These are phyloP conservation scores for Tachycineta bicolor DNA, from an alignment of 2,113 vertebrate species.

Conservation along the genomic window DNA sequence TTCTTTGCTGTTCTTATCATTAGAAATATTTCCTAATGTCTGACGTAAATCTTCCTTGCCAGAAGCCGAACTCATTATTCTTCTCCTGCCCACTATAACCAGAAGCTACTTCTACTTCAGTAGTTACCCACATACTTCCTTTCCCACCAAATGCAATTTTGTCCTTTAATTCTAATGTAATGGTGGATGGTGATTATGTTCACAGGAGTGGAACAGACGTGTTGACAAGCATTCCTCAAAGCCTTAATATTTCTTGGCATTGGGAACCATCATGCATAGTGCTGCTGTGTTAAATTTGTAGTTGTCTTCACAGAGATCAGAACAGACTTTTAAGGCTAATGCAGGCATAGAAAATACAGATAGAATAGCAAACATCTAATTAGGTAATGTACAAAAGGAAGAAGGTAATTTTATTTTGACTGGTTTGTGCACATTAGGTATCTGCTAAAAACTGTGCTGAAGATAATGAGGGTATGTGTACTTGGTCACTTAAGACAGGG, in stretches of 20 bases:
- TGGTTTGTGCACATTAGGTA: not conserved
- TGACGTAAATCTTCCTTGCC: conserved; percentile 28
- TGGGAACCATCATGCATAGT: not conserved
- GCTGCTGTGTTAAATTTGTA: not conserved
- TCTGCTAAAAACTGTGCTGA: not conserved
- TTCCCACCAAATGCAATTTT: not conserved
- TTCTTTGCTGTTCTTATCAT: conserved; percentile 37
- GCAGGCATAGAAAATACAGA: not conserved
- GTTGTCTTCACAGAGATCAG: not conserved
- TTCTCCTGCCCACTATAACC: not conserved
- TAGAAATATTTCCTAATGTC: conserved; percentile 39
- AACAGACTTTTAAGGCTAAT: not conserved
- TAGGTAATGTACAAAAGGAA: not conserved
- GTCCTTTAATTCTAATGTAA: not conserved
- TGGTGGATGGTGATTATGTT: not conserved
- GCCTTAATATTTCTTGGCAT: not conserved
- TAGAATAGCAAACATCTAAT: not conserved
- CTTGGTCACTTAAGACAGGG: not conserved
- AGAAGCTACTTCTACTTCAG: conserved; percentile 12
- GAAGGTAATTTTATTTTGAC: not conserved
- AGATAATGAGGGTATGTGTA: not conserved
- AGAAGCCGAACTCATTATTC: conserved; percentile 3
- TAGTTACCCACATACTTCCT: not conserved
- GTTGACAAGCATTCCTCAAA: not conserved
- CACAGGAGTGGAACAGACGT: not conserved